Base-by-base conservation (phyloP, 2,797 vertebrate genomes). In the Pseudocheirus occidentalis region DNA sequence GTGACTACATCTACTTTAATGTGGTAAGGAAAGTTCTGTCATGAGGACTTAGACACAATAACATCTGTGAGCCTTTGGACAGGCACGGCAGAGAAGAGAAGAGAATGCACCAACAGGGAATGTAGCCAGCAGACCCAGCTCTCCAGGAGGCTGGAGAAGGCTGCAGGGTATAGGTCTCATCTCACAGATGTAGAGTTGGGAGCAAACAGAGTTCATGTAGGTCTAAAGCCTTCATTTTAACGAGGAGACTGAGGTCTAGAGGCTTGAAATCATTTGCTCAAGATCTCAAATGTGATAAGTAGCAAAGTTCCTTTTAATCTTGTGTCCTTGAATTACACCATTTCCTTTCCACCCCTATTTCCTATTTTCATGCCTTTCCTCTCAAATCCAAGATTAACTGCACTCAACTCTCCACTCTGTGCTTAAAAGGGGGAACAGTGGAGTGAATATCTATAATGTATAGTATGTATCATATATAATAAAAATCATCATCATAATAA, bases 1-100 rank as follows among this genome's bases (percentile, higher is more conserved):
- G 98, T 50, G 97, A 98, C 62, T 66, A 98, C 24, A 97, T 98
- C 92, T 98, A 98, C 96, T 99, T 99, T 66, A 99, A 99, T 95
- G 98, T 98, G 54, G 99, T 99, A 97, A 98, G 98, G 96, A 57
- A 93, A 50, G 95, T 2, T 34, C 29, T 12, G 56, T 93, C 50
- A 18, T 46, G 52, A 95, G 9, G 34, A 46, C 7, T 40, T 24
- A 40, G n/a, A 56, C 55, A 50, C 31, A 16, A 53, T 10, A 18
- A 28, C 31, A 50, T 24, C 73, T 34, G 55, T 73, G 40, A 81
- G 40, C 21, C 73, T 46, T 46, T 1, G 0, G 21, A 81, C 21
- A 27, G 73, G 9, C 7, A 10, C 14, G 4, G 31, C 1, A n/a
- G 34, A n/a, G 34, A n/a, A 62, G 29, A 27, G 59, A n/a, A 6